Base-by-base conservation (phyloP, 2,888 invertebrate genomes). In the Coremacera marginata region DNA sequence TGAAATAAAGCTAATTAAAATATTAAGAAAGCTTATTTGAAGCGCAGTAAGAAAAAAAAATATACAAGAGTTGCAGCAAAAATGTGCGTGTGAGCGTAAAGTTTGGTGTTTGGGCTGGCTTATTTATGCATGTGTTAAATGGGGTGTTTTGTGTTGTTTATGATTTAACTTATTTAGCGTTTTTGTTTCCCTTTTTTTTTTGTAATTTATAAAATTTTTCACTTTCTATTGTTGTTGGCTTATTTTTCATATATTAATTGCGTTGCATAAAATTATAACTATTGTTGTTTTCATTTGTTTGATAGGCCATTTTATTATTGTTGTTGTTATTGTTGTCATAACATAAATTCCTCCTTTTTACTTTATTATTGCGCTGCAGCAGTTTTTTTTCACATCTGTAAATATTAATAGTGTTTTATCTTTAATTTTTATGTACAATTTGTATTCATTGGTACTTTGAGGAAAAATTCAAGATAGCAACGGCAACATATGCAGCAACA, bases 191-290 rank as follows among this genome's bases (percentile, higher is more conserved):
- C 2, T 44, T 55, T 34, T 5, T 68, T 27, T 68, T 25, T n/a
- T n/a, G n/a, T 31, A 34, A 8, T 63, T 51, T 51, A 34, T 52
- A 5, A 25, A 57, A 49, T 73, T 51, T 72, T 71, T 11, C 1
- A 44, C 19, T 68, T 51, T 25, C 77, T 71, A 25, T 70, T 44
- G 55, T 67, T 49, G 70, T 72, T 67, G 51, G 51, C 31, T 78
- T 76, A 44, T 37, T 71, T 25, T 75, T 52, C 68, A 19, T 22
- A 31, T 60, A 22, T 72, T 71, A 70, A 74, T 76, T 27, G 37
- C 49, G 51, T 75, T 68, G 37, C 63, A 55, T 71, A 55, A 72
- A 77, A 77, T 80, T 79, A 77, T 80, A 44, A 11, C 34, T 34
- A 55, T 1, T 62, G 63, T 52, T 65, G 75, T 78, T 63, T 19